A percentile compares a stretch with the other conserved stretches of the same genome.
Evolutionary conservation across 2,888 invertebrate genomes (phyloP).

Genomic region (Mesorhabditis sp.): DNA sequence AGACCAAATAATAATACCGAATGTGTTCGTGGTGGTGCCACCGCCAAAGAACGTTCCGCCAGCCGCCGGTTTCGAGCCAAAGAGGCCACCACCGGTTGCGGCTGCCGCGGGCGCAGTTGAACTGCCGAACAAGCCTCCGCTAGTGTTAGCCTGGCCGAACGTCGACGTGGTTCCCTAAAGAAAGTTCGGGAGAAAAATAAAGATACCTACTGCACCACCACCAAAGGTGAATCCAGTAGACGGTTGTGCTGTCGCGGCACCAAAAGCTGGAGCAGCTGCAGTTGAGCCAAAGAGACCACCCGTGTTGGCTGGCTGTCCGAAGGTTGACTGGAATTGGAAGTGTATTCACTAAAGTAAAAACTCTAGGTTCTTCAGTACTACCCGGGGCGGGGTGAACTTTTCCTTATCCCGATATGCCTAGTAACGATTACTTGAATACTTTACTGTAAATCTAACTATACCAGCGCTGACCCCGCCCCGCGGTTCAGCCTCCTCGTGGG

Average conservation of each 20-base stretch:
- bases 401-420: too few species aligned
- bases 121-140: constrained; percentile 36
- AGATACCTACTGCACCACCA: constrained; percentile 14
- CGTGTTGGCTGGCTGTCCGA: constrained; percentile 33
- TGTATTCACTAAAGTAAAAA: not conserved
- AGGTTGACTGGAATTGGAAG: constrained; percentile 12
- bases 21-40: constrained; percentile 17
- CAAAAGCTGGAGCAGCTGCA: constrained; percentile 22
- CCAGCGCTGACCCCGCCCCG: too few species aligned
- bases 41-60: constrained; percentile 27
- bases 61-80: constrained; percentile 36
- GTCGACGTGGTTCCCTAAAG: constrained; percentile 22
- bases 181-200: not conserved
- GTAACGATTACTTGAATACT: too few species aligned
- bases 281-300: constrained; percentile 53
- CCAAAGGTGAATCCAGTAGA: constrained; percentile 33
- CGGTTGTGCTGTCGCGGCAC: constrained; percentile 16
- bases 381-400: too few species aligned
- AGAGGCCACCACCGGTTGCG: constrained; percentile 29
- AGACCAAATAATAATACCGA: constrained; percentile 13
- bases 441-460: too few species aligned
- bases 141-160: constrained; percentile 58
- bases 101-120: constrained; percentile 13
- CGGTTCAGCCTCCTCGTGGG: too few species aligned
- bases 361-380: not conserved